phyloP scores from a whole-genome alignment of 2,113 vertebrate genomes.

The Chionis minor region DNA sequence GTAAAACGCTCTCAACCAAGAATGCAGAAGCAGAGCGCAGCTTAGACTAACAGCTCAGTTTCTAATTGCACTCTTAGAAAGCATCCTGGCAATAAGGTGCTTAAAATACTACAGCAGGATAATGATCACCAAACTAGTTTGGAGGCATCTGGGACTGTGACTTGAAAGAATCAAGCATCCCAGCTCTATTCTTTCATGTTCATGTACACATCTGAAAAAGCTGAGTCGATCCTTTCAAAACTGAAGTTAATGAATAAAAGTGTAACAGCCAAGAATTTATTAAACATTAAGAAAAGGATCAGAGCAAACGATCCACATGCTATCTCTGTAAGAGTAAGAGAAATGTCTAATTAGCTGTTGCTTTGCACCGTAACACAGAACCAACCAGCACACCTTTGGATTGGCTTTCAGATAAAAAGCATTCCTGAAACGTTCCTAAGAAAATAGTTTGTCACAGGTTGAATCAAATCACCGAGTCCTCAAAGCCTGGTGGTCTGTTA shows the following conservation, averaged over 20 bases:
- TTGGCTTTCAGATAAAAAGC: background rate
- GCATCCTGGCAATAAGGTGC: background rate
- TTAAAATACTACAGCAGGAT: constrained; percentile 3
- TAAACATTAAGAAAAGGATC: constrained; percentile 17
- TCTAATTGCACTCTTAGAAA: background rate
- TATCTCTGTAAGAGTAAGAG: background rate
- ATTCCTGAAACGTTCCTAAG: background rate
- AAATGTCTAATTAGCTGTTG: background rate
- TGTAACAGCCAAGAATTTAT: constrained; percentile 10
- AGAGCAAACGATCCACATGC: background rate
- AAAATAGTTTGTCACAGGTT: background rate
- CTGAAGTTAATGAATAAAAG: constrained; percentile 33
- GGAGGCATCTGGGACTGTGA: constrained; percentile 10
- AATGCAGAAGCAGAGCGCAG: background rate
- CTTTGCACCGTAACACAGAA: background rate
- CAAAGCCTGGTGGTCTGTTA: background rate
- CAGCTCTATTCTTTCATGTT: background rate
- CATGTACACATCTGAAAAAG: background rate
- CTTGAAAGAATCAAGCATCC: constrained; percentile 11
- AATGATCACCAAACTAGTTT: background rate
- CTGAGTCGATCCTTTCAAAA: background rate
- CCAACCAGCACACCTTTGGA: background rate
- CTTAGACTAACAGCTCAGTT: background rate
- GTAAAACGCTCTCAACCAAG: background rate
- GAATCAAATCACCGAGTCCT: background rate